Percentiles rank a stretch among this genome's conserved stretches.
phyloP scores from a whole-genome alignment of 2,113 vertebrate genomes.

The Cryptomyrus ogoouensis region DNA sequence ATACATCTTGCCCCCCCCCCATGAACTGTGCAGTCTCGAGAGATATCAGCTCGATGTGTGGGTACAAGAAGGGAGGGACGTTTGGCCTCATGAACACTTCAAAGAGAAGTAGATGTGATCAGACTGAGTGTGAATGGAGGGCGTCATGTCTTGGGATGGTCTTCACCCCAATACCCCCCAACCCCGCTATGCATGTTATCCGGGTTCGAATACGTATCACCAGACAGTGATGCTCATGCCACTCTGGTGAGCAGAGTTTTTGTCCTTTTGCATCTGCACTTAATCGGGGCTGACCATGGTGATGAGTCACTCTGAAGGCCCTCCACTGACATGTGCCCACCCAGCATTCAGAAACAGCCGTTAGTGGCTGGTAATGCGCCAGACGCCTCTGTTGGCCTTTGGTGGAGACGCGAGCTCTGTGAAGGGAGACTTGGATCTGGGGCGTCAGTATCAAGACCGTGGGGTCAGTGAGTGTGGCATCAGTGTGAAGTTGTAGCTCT shows the following conservation, averaged over 20 bases:
- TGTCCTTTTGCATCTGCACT: neutral
- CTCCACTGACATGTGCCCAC: neutral
- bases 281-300: neutral
- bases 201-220: neutral
- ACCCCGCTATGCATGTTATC: neutral
- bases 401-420: neutral
- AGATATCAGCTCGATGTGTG: constrained; percentile 38
- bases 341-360: neutral
- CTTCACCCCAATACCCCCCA: constrained; percentile 24
- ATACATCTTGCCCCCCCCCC: constrained; percentile 33
- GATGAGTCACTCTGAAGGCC: neutral
- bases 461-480: neutral
- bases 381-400: neutral
- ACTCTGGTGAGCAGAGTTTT: neutral
- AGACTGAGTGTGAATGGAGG: constrained; percentile 38
- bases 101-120: constrained; percentile 37
- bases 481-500: neutral
- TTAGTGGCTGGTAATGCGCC: neutral
- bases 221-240: neutral
- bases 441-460: neutral
- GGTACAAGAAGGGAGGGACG: constrained; percentile 37
- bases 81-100: constrained; percentile 28
- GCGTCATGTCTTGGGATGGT: constrained; percentile 40
- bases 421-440: neutral
- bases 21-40: constrained; percentile 37